Evolutionary conservation across 2,888 invertebrate species (phyloP).

Genomic region (Agonopterix alstromeriana): DNA sequence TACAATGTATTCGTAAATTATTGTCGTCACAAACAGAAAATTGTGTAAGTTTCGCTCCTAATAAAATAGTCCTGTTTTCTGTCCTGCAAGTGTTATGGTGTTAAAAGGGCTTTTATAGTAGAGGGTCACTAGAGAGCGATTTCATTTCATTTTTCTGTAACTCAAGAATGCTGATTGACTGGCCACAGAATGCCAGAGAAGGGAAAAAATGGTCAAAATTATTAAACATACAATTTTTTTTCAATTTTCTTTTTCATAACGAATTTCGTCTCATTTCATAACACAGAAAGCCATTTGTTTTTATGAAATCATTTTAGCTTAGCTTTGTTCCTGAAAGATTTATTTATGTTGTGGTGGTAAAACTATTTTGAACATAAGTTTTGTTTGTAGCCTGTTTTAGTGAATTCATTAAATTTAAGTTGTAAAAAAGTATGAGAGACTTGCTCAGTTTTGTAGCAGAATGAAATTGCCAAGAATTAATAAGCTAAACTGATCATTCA

Average conservation of each 20-base stretch:
- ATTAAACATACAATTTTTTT: too few species aligned
- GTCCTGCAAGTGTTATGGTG: background rate
- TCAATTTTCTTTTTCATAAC: too few species aligned
- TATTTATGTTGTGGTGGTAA: constrained; percentile 36
- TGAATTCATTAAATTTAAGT: constrained; percentile 51
- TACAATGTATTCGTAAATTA: constrained; percentile 10
- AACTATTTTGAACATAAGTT: constrained; percentile 31
- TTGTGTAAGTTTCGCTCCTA: background rate
- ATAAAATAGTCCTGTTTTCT: background rate
- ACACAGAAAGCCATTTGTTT: too few species aligned
- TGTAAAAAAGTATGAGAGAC: constrained; percentile 49
- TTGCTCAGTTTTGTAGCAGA: constrained; percentile 37
- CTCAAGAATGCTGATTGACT: too few species aligned
- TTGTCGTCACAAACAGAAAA: constrained; percentile 10
- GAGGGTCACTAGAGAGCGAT: too few species aligned
- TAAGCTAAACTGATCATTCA: background rate
- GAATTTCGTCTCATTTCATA: too few species aligned
- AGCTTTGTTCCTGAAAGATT: too few species aligned
- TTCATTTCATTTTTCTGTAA: too few species aligned
- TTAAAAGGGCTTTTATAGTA: too few species aligned
- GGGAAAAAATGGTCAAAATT: too few species aligned
- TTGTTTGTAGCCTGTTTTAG: constrained; percentile 45
- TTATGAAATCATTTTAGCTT: too few species aligned
- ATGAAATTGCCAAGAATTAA: constrained; percentile 24
- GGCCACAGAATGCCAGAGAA: too few species aligned